Conservation (phyloP, 2,888 invertebrate species). For the Hydroisotoma schaefferi region DNA sequence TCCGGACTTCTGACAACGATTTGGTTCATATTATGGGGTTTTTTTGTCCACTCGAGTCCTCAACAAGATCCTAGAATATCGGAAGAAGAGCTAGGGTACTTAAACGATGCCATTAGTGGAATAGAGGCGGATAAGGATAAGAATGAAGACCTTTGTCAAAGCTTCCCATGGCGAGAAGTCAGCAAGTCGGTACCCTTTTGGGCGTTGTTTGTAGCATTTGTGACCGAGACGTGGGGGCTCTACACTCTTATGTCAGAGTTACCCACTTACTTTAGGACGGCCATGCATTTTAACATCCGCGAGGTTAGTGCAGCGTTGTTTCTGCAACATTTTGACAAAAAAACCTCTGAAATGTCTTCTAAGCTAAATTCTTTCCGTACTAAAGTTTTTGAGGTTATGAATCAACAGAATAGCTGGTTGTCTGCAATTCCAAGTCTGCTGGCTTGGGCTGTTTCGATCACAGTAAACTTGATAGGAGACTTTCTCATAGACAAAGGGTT, state of each 20-base stretch:
- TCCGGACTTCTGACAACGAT: conserved; percentile 73
- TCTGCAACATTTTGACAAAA: conserved; percentile 39
- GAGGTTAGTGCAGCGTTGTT: conserved; percentile 55
- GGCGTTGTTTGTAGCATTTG: conserved; percentile 70
- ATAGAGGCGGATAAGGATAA: too few species aligned
- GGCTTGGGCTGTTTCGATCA: not conserved
- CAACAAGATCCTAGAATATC: conserved; percentile 70
- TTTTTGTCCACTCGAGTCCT: conserved; percentile 70
- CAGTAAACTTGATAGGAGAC: not conserved
- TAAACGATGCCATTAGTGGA: conserved; percentile 38
- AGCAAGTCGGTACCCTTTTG: conserved; percentile 72
- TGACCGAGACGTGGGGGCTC: conserved; percentile 75
- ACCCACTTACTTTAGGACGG: conserved; percentile 78
- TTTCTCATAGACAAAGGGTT: conserved; percentile 4
- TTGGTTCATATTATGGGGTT: conserved; percentile 78
- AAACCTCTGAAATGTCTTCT: too few species aligned
- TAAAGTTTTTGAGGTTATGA: not conserved
- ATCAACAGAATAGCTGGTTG: conserved; percentile 46
- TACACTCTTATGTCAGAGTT: conserved; percentile 78
- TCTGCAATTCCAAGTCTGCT: conserved; percentile 41
- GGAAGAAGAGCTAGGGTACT: conserved; percentile 66
- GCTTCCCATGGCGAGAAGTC: conserved; percentile 71
- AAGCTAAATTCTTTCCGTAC: not conserved
- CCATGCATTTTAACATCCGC: conserved; percentile 74
- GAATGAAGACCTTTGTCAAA: too few species aligned